Conservation (phyloP, 1,140 invertebrate species). For the Halictus rubicundus region DNA sequence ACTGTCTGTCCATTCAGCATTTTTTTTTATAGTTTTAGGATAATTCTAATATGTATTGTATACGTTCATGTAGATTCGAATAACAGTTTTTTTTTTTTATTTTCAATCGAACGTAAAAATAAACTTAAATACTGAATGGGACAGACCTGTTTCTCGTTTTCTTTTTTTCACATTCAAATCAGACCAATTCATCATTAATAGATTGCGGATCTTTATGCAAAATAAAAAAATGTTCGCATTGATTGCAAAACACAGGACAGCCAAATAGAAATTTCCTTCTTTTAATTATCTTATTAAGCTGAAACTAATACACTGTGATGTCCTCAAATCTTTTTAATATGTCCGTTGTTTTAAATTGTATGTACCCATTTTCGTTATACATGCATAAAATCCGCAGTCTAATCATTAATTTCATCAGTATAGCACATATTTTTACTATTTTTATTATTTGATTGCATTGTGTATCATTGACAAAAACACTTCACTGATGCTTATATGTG, state of each 20-base stretch:
- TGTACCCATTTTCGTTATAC: too few species aligned
- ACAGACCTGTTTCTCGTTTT: slow-evolving; percentile 66
- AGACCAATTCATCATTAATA: not conserved
- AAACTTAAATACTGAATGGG: slow-evolving; percentile 77
- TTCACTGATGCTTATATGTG: not conserved
- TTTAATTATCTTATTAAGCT: too few species aligned
- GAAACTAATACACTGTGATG: too few species aligned
- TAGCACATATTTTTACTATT: too few species aligned
- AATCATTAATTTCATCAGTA: too few species aligned
- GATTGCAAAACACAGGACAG: too few species aligned
- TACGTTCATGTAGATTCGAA: not conserved
- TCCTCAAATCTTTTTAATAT: too few species aligned
- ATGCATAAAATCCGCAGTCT: too few species aligned
- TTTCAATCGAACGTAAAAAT: not conserved
- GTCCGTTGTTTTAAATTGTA: too few species aligned
- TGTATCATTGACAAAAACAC: slow-evolving; percentile 5
- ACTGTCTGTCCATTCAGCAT: slow-evolving; percentile 78
- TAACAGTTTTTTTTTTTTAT: not conserved
- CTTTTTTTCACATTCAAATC: slow-evolving; percentile 23
- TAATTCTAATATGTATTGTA: slow-evolving; percentile 5
- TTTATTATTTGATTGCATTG: not conserved
- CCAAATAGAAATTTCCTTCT: too few species aligned
- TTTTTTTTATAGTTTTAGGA: slow-evolving; percentile 39
- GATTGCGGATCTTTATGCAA: not conserved
- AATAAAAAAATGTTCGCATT: too few species aligned